Evolutionary conservation across 2,797 vertebrate species (phyloP), one percentile per base, ranked within the genome.

Genomic region (Malacoraja senta): DNA sequence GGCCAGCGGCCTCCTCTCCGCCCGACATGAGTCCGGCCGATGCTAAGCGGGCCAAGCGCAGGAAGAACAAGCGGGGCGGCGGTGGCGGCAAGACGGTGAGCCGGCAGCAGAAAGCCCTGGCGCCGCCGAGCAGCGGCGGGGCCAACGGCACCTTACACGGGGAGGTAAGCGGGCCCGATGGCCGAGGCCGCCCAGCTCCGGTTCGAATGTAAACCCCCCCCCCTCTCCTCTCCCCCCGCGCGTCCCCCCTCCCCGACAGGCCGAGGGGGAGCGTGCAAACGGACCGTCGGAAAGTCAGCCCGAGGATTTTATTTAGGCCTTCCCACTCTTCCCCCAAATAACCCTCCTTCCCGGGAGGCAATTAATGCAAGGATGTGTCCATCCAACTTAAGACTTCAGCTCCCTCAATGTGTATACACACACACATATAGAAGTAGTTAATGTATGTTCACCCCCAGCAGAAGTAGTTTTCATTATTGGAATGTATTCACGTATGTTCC

Each of bases 61-160:
- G 98, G 97, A 99, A 99, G 98, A 98, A 98, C 96, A 98, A 99
- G 97, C 98, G 98, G 96, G 98, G 98, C 97, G 98, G 98, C 96
- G 97, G 98, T 96, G 97, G 97, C 68, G 83, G 83, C 96, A 96
- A 91, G 90, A 44, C 90, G 21, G 90, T 91, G 65, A 91, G 90
- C 90, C 90, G 90, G 44, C 90, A 91, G 71, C 90, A 91, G 38
- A 91, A 91, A 91, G 21, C 65, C 90, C 68, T 91, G 90, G 44
- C 90, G 90, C 90, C 90, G 32, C 71, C 90, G 65, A 38, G 65
- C 90, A 91, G 90, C 90, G 97, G 95, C 0, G 96, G 97, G 13
- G 95, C 95, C 83, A 95, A 96, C 93, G 35, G 96, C 68, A 95
- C 95, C 93, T 94, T 97, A 1, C 96, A 97, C 93, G 97, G 97